Evolutionary conservation across 2,888 invertebrate species (phyloP), one percentile per base, ranked within the genome.

Genomic region (Sepioteuthis lessoniana): DNA sequence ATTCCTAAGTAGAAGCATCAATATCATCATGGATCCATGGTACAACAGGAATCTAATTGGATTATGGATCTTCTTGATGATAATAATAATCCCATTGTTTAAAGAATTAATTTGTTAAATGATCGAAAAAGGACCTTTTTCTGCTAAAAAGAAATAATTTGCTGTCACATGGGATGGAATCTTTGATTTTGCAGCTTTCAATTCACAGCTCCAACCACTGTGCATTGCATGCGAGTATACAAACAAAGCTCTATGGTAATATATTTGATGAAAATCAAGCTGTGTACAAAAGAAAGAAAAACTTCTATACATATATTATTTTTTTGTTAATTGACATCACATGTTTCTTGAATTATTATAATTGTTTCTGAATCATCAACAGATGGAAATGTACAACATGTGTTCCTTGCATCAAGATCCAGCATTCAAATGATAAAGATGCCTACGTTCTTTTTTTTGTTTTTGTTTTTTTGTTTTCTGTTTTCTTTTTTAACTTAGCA

Each of bases 261-360:
- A 76, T 76, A 76, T 76, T n/a, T n/a, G 13, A n/a, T 76, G 35
- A 76, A 76, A 76, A n/a, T 76, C 35, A 76, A 35, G 35, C 76
- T 76, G 76, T n/a, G 35, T n/a, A 76, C n/a, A 76, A 42, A 76
- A 76, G 76, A 76, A 76, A 76, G 35, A 35, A 76, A n/a, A 76
- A 76, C n/a, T 76, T n/a, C 55, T 55, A 55, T 55, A 55, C 55
- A 55, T 92, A 46, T 50, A 35, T 93, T 50, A 46, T 93, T 21
- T 93, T 21, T 46, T 93, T 50, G 46, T 93, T 46, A 50, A 50
- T 93, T 55, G 94, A 92, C 60, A 35, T 38, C 91, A 38, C 25
- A 50, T 55, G 90, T 94, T 60, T 50, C 35, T 90, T 38, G 35
- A 13, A n/a, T 94, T 25, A 46, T 94, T 35, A 46, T 37, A 55